Evolutionary conservation across 2,888 invertebrate genomes (phyloP), one percentile per base, ranked within the genome.

Genomic region (Oscheius sp.): DNA sequence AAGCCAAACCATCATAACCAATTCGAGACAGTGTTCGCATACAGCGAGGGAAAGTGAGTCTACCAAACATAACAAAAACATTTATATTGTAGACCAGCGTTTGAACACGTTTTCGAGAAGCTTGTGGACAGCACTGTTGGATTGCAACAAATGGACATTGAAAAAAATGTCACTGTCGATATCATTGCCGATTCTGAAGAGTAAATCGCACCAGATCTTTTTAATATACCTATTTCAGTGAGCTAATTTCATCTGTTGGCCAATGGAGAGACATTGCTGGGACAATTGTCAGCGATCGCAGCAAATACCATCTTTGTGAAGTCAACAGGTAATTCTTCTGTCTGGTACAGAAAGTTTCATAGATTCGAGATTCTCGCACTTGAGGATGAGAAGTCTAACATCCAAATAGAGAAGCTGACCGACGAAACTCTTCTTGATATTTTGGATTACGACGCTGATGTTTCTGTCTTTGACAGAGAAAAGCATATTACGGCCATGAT

Each of bases 261-360:
- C 20, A 15, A 10, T 85, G 85, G 85, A 73, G 84, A 55, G 84
- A 85, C 53, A 76, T 64, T 65, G 71, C 69, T 37, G 85, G 85
- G 57, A 82, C 84, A 64, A 73, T 85, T 52, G 83, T 84, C 50
- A 65, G 68, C 48, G 85, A 85, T 70, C 75, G 74, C 25, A 70
- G 69, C 70, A 74, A 74, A 25, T 83, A 74, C 61, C 73, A 72
- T 17, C 73, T 80, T 53, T 73, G 83, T 45, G 79, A 79, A 6
- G 74, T 81, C 42, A 64, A 72, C 63, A 75, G 75, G 82, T 82
- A 33, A 45, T 34, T 23, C 46, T 34, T 25, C 4, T 20, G 2
- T 5, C 37, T 20, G 5, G 4, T 25, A 6, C 27, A n/a, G 23
- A 29, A 25, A 2, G 23, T 50, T n/a, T 58, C 39, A 50, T n/a